phyloP scores from a whole-genome alignment of 2,797 vertebrate species.

The Microctenopoma stevenorrisi region DNA sequence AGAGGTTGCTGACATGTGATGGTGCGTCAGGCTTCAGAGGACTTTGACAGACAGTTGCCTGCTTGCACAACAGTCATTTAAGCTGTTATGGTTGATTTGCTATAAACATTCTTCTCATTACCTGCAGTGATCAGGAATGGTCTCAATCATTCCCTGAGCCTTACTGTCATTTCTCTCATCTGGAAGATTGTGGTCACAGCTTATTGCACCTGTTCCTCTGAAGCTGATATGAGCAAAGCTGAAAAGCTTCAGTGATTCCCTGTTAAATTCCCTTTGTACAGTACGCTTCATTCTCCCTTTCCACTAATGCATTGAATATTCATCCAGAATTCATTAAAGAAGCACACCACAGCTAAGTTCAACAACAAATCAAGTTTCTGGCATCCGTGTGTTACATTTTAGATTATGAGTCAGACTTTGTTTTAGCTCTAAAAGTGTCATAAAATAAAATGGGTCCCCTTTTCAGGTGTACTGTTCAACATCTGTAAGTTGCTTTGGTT shows the following conservation, averaged over 20 bases:
- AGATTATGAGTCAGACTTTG: background rate
- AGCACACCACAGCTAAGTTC: slow-evolving; percentile 11
- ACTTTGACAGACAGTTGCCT: slow-evolving; percentile 28
- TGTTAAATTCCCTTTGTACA: background rate
- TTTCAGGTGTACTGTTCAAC: too few species aligned
- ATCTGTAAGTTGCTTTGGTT: too few species aligned
- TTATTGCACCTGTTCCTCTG: slow-evolving; percentile 31
- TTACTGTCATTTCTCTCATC: slow-evolving; percentile 11
- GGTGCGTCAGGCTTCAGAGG: background rate
- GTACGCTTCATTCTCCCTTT: slow-evolving; percentile 9
- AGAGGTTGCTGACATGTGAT: background rate
- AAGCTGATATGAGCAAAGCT: slow-evolving; percentile 9
- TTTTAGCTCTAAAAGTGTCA: too few species aligned
- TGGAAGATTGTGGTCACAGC: slow-evolving; percentile 21
- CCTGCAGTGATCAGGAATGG: slow-evolving; percentile 10
- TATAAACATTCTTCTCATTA: slow-evolving; percentile 17
- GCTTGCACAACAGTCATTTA: background rate
- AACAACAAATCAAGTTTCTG: slow-evolving; percentile 18
- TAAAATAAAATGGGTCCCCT: too few species aligned
- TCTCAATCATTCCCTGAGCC: slow-evolving; percentile 3
- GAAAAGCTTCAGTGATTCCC: slow-evolving; percentile 24
- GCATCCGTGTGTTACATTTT: slow-evolving; percentile 1
- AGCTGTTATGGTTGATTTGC: background rate
- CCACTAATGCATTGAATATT: slow-evolving; percentile 4
- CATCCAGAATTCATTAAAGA: slow-evolving; percentile 23